Base-by-base conservation (phyloP, 2,797 vertebrate species). In the Sphenopsis melanotis region DNA sequence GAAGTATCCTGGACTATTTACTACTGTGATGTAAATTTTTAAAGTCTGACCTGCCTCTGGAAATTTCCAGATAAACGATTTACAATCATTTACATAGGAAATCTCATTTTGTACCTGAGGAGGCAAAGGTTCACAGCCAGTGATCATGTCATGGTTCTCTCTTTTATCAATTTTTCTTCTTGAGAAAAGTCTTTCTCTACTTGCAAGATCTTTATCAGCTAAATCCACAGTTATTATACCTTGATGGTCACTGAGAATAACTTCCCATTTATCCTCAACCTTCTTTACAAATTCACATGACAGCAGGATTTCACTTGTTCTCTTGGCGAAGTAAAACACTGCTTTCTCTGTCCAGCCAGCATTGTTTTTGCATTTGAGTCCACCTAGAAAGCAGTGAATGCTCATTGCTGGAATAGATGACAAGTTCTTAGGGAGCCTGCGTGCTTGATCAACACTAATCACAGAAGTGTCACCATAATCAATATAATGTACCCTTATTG, bases 401-500 rank as follows among this genome's bases (percentile, higher is more conserved):
- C 98, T 98, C 90, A 99, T 97, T 26, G 93, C 89, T 27, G 99
- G 98, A 68, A 98, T 37, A 9, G 92, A 89, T 17, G 96, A 72
- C 32, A 98, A 96, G 11, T 94, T 53, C 49, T 95, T 46, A 12
- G 98, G 94, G 32, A 99, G 98, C 59, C 91, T 94, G 39, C 95
- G 82, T 1, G 98, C 96, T 91, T 98, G 98, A 78, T 97, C 97
- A 69, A 96, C 17, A 19, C 97, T 96, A 55, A 98, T 90, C 24
- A 96, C 39, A 36, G 98, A 98, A 24, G 97, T 97, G 72, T 99
- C 99, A 80, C 99, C 99, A 94, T 99, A 99, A 97, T 99, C 99
- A 92, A 99, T 97, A 95, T 99, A 99, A 78, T 99, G 98, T 9
- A 99, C 95, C 21, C 96, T 94, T 39, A 98, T 95, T 5, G 53